phyloP scores from a whole-genome alignment of 2,888 invertebrate genomes.

The Nymphalis urticae region DNA sequence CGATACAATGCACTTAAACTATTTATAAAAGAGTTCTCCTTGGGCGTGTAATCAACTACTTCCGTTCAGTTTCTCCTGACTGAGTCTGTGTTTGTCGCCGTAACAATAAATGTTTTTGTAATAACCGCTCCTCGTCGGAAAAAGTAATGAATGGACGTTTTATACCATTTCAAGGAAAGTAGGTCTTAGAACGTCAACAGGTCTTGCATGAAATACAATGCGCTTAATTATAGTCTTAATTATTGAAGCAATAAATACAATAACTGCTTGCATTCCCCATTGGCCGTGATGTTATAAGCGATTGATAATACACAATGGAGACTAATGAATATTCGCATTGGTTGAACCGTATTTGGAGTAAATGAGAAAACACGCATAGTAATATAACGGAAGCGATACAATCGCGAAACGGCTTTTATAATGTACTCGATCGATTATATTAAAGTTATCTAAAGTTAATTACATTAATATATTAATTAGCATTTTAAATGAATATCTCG shows the following conservation, averaged over 20 bases:
- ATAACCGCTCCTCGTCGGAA: slow-evolving; percentile 19
- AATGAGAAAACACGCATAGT: slow-evolving; percentile 9
- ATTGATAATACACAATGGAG: slow-evolving; percentile 27
- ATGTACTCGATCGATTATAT: not conserved
- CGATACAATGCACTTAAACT: no score
- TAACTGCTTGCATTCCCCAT: not conserved
- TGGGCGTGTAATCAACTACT: not conserved
- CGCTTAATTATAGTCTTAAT: not conserved
- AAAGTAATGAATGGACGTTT: slow-evolving; percentile 29
- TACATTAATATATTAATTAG: not conserved
- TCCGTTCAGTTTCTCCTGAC: not conserved
- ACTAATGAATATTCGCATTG: slow-evolving; percentile 28
- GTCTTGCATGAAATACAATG: not conserved
- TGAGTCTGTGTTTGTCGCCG: not conserved
- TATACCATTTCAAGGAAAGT: slow-evolving; percentile 33
- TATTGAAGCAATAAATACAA: not conserved
- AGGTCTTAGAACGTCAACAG: slow-evolving; percentile 18
- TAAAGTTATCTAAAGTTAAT: not conserved
- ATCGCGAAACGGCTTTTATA: not conserved
- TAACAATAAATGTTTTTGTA: slow-evolving; percentile 13
- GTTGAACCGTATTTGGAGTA: slow-evolving; percentile 5
- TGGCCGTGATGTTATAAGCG: slow-evolving; percentile 18
- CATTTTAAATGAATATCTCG: no score
- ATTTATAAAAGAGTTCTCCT: no score
- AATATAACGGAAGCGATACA: slow-evolving; percentile 2